These are phyloP conservation scores for Pocillopora verrucosa DNA, from an alignment of 64 coral and sea anemone genomes.

Conservation along the genomic window DNA sequence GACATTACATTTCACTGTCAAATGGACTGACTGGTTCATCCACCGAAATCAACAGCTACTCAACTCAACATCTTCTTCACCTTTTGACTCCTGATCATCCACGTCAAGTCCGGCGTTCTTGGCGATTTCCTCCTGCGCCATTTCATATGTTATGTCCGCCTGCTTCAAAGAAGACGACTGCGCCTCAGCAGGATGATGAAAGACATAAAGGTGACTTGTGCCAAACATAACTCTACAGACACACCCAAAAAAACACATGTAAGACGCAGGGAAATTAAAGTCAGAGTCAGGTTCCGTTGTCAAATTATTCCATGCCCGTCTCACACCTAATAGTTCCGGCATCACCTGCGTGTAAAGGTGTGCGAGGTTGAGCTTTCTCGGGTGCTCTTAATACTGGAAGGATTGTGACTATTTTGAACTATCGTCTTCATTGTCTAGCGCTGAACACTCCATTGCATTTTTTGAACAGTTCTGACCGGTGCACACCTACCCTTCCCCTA, in stretches of 20 bases:
- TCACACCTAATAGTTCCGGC: too few species aligned
- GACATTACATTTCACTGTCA: too few species aligned
- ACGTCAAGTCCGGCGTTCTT: conserved; percentile 88
- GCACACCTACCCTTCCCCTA: too few species aligned
- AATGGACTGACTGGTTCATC: too few species aligned
- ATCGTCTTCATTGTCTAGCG: too few species aligned
- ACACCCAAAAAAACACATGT: background rate
- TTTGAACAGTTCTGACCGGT: too few species aligned
- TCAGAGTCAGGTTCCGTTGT: background rate
- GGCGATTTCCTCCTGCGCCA: conserved; percentile 98
- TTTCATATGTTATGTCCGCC: conserved; percentile 83
- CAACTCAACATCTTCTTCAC: background rate
- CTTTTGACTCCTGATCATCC: conserved; percentile 76
- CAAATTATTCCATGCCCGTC: too few species aligned
- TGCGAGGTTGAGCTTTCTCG: too few species aligned
- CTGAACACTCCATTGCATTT: too few species aligned
- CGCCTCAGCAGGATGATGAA: conserved; percentile 81
- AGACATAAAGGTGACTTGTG: conserved; percentile 90
- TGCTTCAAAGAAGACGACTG: conserved; percentile 52
- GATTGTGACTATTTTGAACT: too few species aligned
- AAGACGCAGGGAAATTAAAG: background rate
- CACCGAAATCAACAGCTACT: background rate
- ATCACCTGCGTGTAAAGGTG: too few species aligned
- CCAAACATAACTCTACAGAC: conserved; percentile 90
- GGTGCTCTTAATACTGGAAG: too few species aligned